Evolutionary conservation across 92 coral and sea anemone species (phyloP).

Genomic region (Epizoanthus rinbou): DNA sequence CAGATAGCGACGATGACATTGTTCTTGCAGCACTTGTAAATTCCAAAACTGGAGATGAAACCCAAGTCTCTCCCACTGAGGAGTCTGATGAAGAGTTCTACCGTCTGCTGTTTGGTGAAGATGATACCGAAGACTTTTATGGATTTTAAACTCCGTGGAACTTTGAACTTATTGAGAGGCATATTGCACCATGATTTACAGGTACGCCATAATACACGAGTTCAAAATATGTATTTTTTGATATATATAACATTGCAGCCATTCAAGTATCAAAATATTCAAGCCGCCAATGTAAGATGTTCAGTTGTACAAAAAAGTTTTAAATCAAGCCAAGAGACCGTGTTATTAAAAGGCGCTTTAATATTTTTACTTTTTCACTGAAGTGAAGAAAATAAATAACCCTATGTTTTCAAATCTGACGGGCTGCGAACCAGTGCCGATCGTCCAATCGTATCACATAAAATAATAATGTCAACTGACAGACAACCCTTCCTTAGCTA

Average conservation of each 20-base stretch:
- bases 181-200: background rate
- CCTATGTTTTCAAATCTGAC: too few relatives aligned
- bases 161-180: too few relatives aligned
- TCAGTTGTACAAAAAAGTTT: background rate
- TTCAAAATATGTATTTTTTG: constrained; percentile 1
- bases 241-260: background rate
- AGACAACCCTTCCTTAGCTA: too few relatives aligned
- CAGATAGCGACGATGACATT: background rate
- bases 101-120: background rate
- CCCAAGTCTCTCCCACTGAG: background rate
- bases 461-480: too few relatives aligned
- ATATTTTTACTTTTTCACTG: too few relatives aligned
- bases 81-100: constrained; percentile 1
- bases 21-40: background rate
- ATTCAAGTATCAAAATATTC: background rate
- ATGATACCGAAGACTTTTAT: background rate
- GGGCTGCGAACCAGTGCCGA: too few relatives aligned
- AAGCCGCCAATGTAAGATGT: background rate
- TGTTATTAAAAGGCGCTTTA: too few relatives aligned
- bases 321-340: too few relatives aligned
- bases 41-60: background rate
- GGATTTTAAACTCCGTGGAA: too few relatives aligned
- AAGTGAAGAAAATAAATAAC: too few relatives aligned
- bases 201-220: background rate
- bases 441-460: too few relatives aligned